Conservation (phyloP, 2,113 vertebrate species). For the Serilophus lunatus region DNA sequence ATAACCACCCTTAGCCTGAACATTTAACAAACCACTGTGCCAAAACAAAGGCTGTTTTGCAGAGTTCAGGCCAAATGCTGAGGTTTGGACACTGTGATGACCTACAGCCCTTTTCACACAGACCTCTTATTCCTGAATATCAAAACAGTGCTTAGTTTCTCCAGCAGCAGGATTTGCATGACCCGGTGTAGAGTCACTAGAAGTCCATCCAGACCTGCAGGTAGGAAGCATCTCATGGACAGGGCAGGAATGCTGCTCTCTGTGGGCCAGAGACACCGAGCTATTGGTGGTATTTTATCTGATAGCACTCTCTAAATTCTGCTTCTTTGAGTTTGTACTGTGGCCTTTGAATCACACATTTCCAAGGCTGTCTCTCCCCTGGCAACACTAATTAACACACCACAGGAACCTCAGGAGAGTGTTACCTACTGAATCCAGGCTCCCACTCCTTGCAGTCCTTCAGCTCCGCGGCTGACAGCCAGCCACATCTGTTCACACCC, state of each 20-base stretch:
- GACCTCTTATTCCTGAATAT: background rate
- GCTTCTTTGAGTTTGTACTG: background rate
- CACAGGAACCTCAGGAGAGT: background rate
- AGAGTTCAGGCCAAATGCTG: background rate
- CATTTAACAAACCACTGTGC: fast-evolving
- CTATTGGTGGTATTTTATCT: background rate
- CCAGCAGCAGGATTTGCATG: background rate
- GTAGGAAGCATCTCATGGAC: background rate
- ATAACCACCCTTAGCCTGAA: background rate
- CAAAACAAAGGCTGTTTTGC: background rate
- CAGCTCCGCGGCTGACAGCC: background rate
- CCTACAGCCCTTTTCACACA: background rate
- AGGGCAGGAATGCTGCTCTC: background rate
- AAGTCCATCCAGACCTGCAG: background rate
- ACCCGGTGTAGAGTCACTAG: background rate
- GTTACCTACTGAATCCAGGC: background rate
- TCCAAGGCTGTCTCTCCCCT: background rate
- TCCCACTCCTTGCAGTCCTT: background rate
- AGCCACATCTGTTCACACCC: background rate
- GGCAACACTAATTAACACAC: background rate
- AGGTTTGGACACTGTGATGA: background rate
- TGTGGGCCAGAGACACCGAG: background rate
- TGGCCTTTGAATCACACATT: background rate
- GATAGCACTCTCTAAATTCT: background rate
- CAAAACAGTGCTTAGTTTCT: background rate